A percentile compares a stretch with the other conserved stretches of the same genome.
These are phyloP conservation scores for Lepisosteus osseus DNA, from an alignment of 2,113 vertebrate genomes.

Conservation along the genomic window DNA sequence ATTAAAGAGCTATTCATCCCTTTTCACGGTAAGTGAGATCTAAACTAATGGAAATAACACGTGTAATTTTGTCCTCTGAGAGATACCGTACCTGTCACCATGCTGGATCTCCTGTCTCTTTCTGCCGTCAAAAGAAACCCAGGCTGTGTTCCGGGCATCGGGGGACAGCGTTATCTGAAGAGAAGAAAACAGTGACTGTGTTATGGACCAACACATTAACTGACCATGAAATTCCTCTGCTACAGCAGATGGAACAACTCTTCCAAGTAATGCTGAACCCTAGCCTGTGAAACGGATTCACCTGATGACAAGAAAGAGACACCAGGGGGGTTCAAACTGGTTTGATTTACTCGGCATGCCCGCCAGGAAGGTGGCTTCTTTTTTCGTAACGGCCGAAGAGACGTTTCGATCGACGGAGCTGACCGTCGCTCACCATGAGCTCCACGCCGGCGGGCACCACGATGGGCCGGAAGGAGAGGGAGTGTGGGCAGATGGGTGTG, in stretches of 20 bases:
- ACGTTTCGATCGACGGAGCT: too few relatives aligned
- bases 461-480: conserved; percentile 76
- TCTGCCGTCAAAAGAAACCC: conserved; percentile 75
- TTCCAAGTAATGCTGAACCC: too few relatives aligned
- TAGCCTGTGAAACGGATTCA: too few relatives aligned
- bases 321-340: too few relatives aligned
- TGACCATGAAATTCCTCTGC: too few relatives aligned
- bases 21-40: background rate
- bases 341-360: too few relatives aligned
- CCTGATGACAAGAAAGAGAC: too few relatives aligned
- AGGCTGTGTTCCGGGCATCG: conserved; percentile 72
- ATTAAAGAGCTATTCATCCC: too few relatives aligned
- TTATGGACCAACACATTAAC: too few relatives aligned
- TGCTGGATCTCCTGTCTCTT: conserved; percentile 75
- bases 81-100: conserved; percentile 64
- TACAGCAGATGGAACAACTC: too few relatives aligned
- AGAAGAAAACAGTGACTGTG: background rate
- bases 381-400: too few relatives aligned
- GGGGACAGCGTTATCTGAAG: conserved; percentile 71
- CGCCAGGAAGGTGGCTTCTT: too few relatives aligned
- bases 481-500: conserved; percentile 77
- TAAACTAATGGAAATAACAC: background rate
- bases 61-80: background rate
- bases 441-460: conserved; percentile 76
- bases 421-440: conserved; percentile 60